These are phyloP conservation scores for Ochotona curzoniae DNA, from an alignment of 2,113 vertebrate species.

Conservation along the genomic window DNA sequence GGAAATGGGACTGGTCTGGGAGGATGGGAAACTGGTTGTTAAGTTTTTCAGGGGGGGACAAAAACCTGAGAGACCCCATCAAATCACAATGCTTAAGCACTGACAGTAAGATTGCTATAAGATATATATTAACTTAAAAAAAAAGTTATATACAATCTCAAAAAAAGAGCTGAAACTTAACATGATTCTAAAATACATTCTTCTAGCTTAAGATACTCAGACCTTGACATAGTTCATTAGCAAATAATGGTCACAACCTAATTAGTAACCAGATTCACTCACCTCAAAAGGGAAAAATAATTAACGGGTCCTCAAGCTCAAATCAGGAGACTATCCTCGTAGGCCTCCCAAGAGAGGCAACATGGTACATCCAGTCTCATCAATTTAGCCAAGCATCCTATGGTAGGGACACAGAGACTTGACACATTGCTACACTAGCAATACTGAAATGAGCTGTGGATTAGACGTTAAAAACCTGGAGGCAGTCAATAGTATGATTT, in stretches of 20 bases:
- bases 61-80: neutral
- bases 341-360: neutral
- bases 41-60: neutral
- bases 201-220: neutral
- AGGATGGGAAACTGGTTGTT: neutral
- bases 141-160: conserved; percentile 18
- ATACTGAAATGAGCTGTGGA: neutral
- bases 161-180: too few species aligned
- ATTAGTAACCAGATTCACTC: conserved; percentile 1
- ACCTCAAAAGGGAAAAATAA: neutral
- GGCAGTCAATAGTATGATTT: neutral
- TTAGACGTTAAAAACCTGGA: neutral
- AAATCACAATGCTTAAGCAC: neutral
- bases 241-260: conserved; percentile 43
- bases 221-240: neutral
- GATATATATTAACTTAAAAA: neutral
- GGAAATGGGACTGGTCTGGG: too few species aligned
- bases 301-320: neutral
- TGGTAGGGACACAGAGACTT: neutral
- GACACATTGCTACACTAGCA: neutral
- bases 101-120: neutral
- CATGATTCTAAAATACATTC: neutral
- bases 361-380: neutral
- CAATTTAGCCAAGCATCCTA: neutral
- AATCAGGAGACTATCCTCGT: neutral